Evolutionary conservation across 2,113 vertebrate genomes (phyloP).

Genomic region (Aegypius monachus): DNA sequence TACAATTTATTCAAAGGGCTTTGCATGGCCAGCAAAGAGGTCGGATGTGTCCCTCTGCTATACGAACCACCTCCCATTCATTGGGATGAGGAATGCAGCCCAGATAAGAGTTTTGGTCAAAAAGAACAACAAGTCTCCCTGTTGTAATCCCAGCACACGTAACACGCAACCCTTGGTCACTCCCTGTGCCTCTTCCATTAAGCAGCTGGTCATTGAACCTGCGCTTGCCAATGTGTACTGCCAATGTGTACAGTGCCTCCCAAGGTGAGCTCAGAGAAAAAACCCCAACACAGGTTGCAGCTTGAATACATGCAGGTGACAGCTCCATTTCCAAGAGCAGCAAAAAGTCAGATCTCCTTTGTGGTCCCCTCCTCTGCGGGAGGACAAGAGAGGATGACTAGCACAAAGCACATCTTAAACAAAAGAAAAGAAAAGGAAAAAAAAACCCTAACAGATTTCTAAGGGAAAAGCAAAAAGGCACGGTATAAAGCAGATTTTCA

Average conservation of each 20-base stretch:
- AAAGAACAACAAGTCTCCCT: neutral
- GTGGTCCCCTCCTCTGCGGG: rapidly evolving
- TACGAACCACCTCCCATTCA: neutral
- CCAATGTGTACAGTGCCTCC: neutral
- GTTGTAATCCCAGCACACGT: neutral
- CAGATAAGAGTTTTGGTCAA: neutral
- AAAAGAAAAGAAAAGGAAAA: neutral
- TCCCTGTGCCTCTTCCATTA: neutral
- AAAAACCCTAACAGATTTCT: neutral
- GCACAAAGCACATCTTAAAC: neutral
- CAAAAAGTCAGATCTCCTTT: neutral
- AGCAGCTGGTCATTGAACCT: neutral
- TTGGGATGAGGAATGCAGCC: rapidly evolving
- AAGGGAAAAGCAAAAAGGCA: neutral
- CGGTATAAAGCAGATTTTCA: neutral
- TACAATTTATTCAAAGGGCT: neutral
- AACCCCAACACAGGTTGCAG: rapidly evolving
- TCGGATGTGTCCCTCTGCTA: neutral
- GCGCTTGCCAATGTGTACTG: neutral
- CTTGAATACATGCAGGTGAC: neutral
- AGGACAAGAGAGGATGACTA: neutral
- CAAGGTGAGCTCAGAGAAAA: neutral
- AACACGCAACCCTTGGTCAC: neutral
- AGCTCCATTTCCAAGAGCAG: neutral
- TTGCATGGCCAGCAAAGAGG: rapidly evolving